Conservation (phyloP, 2,888 invertebrate species). For the Limenitis camilla region DNA sequence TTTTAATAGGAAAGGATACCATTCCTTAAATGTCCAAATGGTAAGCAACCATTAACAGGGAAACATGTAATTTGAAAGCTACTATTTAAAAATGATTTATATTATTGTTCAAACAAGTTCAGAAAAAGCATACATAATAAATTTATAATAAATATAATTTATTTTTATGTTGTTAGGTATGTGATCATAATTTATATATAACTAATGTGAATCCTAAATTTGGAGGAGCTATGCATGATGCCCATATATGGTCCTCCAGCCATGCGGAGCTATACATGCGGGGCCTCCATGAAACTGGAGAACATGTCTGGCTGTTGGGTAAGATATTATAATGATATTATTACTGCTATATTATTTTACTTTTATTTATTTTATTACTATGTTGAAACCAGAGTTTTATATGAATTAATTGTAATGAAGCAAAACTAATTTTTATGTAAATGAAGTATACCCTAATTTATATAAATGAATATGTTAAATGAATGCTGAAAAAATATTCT, state of each 20-base stretch:
- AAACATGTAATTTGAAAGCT: background rate
- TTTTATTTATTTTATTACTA: no score
- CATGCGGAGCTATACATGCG: conserved; percentile 17
- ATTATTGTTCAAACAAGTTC: background rate
- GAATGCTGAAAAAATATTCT: no score
- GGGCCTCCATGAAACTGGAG: conserved; percentile 18
- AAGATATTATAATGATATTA: background rate
- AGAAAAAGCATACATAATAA: background rate
- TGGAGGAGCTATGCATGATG: conserved; percentile 24
- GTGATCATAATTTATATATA: no score
- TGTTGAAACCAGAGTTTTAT: no score
- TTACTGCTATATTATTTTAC: no score
- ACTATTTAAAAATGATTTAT: background rate
- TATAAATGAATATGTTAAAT: no score
- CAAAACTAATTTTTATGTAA: no score
- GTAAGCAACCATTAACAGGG: conserved; percentile 8
- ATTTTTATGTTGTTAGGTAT: no score
- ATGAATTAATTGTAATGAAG: no score
- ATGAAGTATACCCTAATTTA: no score
- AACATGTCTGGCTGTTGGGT: conserved; percentile 24
- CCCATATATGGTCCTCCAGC: conserved; percentile 21
- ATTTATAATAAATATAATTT: no score
- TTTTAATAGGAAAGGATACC: conserved; percentile 28
- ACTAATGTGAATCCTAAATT: no score
- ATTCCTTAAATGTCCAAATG: conserved; percentile 29